phyloP scores from a whole-genome alignment of 2,888 invertebrate genomes.

The Sesamia inferens region DNA sequence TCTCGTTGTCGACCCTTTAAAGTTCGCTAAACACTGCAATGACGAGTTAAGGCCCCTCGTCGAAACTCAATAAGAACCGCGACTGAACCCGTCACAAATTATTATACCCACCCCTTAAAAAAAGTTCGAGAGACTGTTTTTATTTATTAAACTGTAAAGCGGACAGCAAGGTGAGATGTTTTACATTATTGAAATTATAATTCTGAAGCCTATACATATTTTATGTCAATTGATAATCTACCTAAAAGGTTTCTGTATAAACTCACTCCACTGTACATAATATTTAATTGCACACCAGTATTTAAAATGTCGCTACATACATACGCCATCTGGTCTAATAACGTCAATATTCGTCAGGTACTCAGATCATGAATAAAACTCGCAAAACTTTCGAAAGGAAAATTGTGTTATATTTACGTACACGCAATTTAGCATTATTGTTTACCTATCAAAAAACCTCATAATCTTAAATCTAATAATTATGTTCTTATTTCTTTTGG shows the following conservation, averaged over 20 bases:
- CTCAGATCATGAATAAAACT: constrained; percentile 2
- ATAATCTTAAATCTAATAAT: not conserved
- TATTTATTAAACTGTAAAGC: constrained; percentile 38
- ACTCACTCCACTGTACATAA: not conserved
- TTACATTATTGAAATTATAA: constrained; percentile 20
- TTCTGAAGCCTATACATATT: not conserved
- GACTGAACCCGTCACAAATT: constrained; percentile 63
- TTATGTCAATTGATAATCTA: not conserved
- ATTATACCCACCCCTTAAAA: constrained; percentile 60
- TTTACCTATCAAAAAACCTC: constrained; percentile 53
- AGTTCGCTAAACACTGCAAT: constrained; percentile 67
- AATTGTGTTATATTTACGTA: not conserved
- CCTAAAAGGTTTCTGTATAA: not conserved
- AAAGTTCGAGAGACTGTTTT: constrained; percentile 54
- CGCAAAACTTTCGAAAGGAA: constrained; percentile 24
- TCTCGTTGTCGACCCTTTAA: constrained; percentile 54
- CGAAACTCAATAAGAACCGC: constrained; percentile 65
- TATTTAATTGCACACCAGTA: not conserved
- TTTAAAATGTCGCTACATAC: not conserved
- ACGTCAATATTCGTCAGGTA: constrained; percentile 10
- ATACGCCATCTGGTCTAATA: constrained; percentile 7
- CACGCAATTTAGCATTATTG: not conserved
- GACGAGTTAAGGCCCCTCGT: constrained; percentile 67
- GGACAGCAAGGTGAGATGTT: constrained; percentile 28
- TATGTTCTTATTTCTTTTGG: constrained; percentile 47